Conservation (phyloP, 92 coral and sea anemone species). For the Epizoanthus stellaris region DNA sequence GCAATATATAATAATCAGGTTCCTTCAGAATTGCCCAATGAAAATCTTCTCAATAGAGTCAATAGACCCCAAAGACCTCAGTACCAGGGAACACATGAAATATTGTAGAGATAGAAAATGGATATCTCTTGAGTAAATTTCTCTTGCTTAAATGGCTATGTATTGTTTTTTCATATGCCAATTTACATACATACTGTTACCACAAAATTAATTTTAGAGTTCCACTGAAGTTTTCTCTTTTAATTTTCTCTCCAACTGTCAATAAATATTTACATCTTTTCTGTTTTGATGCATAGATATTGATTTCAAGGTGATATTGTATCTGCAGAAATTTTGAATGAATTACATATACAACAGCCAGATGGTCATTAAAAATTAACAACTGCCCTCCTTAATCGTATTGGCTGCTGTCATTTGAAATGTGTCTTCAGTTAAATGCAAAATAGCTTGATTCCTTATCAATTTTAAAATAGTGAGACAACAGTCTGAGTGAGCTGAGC, state of each 20-base stretch:
- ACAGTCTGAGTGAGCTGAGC: not conserved
- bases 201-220: not conserved
- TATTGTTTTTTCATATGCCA: not conserved
- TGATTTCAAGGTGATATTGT: not conserved
- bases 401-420: conserved; percentile 78
- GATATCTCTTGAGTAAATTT: not conserved
- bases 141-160: no score
- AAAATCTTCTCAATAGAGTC: not conserved
- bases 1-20: conserved; percentile 12
- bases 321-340: not conserved
- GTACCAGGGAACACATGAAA: not conserved
- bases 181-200: conserved; percentile 24
- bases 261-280: not conserved
- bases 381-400: conserved; percentile 28
- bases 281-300: not conserved
- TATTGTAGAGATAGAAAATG: not conserved
- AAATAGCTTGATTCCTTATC: conserved; percentile 33
- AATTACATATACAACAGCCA: not conserved
- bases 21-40: not conserved
- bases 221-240: not conserved
- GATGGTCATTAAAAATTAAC: conserved; percentile 71
- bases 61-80: not conserved
- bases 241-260: not conserved
- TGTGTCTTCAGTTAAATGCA: conserved; percentile 79
- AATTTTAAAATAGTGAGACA: not conserved